Percentiles rank a stretch among this genome's conserved stretches.
These are phyloP conservation scores for Myiozetetes cayanensis DNA, from an alignment of 2,113 vertebrate species.

Conservation along the genomic window DNA sequence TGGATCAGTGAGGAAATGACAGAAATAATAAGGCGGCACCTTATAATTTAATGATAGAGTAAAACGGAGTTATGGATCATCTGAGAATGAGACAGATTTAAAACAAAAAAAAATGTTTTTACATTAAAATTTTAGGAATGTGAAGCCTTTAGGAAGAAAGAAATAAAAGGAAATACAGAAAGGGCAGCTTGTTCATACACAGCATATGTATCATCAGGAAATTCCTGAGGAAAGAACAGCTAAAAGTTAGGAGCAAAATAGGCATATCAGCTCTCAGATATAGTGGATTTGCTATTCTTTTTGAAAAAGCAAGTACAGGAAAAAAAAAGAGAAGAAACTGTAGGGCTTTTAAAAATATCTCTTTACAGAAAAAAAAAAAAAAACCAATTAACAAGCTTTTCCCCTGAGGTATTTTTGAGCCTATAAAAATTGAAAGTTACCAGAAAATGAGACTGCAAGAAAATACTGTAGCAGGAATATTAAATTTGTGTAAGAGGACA, in stretches of 20 bases:
- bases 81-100: neutral
- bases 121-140: neutral
- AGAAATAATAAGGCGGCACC: neutral
- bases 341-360: conserved; percentile 1
- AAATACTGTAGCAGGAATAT: neutral
- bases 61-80: neutral
- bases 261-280: neutral
- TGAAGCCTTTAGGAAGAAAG: neutral
- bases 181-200: neutral
- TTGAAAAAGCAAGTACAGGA: neutral
- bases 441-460: conserved; percentile 1
- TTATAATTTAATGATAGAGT: conserved; percentile 26
- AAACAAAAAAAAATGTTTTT: neutral
- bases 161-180: conserved; percentile 1
- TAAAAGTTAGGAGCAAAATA: neutral
- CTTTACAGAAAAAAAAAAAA: neutral
- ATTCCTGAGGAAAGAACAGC: conserved; percentile 30
- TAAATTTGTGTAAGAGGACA: neutral
- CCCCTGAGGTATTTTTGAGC: neutral
- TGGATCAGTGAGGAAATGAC: neutral
- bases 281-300: conserved; percentile 11
- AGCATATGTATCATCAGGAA: neutral
- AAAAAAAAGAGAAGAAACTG: neutral
- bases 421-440: conserved; percentile 13
- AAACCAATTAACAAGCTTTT: neutral